A percentile compares a stretch with the other conserved stretches of the same genome.
Conservation (phyloP, 23 tunicate genomes). For the Ascidia mentula region DNA sequence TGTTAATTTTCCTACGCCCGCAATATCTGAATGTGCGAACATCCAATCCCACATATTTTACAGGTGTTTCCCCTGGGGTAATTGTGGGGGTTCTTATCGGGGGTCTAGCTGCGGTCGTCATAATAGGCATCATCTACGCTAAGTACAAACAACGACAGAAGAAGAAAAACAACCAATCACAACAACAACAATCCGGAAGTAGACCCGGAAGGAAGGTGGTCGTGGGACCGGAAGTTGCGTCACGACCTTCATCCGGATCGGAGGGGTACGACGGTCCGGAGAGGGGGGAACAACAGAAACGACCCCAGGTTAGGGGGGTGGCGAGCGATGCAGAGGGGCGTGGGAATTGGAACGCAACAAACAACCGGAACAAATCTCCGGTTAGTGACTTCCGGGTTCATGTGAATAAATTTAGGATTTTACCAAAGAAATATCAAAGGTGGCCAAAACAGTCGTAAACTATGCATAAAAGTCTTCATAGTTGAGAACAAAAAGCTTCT, state of each 20-base stretch:
- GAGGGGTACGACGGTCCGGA: conserved; percentile 8
- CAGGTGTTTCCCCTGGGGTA: conserved; percentile 68
- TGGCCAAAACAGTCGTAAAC: too few relatives aligned
- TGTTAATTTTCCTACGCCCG: too few relatives aligned
- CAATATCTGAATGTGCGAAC: too few relatives aligned
- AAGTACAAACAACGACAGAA: conserved; percentile 47
- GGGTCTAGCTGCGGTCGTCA: conserved; percentile 45
- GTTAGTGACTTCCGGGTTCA: neutral
- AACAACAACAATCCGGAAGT: neutral
- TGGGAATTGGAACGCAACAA: neutral
- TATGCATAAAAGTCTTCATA: too few relatives aligned
- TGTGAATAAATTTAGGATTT: too few relatives aligned
- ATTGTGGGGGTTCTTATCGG: conserved; percentile 81
- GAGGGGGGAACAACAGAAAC: neutral
- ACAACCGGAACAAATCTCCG: neutral
- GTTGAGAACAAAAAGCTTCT: too few relatives aligned
- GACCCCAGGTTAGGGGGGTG: neutral
- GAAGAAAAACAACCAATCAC: neutral
- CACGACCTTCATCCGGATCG: neutral
- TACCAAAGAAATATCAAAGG: too few relatives aligned
- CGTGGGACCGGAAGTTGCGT: neutral
- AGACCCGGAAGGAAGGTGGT: conserved; percentile 2
- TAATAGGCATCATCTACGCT: conserved; percentile 68
- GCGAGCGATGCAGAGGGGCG: neutral
- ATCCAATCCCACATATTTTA: too few relatives aligned